Evolutionary conservation across 2,797 vertebrate species (phyloP).

Genomic region (Sebastes taczanowskii): DNA sequence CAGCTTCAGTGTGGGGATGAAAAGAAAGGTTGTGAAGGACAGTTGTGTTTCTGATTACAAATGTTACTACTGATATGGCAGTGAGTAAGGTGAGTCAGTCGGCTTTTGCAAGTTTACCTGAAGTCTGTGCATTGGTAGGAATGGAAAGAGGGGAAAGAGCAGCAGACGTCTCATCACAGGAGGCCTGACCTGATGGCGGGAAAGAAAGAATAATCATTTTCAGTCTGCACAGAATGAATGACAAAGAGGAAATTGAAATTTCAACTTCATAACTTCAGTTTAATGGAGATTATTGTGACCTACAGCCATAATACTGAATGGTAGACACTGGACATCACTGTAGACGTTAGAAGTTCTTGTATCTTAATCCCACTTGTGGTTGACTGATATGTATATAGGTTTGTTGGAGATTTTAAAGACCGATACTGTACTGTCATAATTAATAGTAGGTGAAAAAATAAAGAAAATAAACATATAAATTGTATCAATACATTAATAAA

Average conservation of each 20-base stretch:
- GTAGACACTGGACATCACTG: not conserved
- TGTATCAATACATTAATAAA: not conserved
- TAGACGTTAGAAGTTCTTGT: not conserved
- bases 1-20: not conserved
- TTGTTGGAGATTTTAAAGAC: not conserved
- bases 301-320: not conserved
- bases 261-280: not conserved
- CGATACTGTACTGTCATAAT: not conserved
- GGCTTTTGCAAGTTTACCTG: constrained; percentile 36
- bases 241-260: not conserved
- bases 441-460: not conserved
- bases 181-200: constrained; percentile 28
- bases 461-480: not conserved
- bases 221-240: not conserved
- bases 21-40: not conserved
- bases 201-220: not conserved
- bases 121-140: not conserved
- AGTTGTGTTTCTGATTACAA: not conserved
- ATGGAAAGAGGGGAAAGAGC: not conserved
- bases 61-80: not conserved
- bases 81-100: not conserved
- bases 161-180: not conserved
- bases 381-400: not conserved
- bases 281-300: not conserved
- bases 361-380: not conserved